A percentile compares a stretch with the other conserved stretches of the same genome.
phyloP scores from a whole-genome alignment of 1,140 invertebrate genomes.

The Propsilocerus akamusi region DNA sequence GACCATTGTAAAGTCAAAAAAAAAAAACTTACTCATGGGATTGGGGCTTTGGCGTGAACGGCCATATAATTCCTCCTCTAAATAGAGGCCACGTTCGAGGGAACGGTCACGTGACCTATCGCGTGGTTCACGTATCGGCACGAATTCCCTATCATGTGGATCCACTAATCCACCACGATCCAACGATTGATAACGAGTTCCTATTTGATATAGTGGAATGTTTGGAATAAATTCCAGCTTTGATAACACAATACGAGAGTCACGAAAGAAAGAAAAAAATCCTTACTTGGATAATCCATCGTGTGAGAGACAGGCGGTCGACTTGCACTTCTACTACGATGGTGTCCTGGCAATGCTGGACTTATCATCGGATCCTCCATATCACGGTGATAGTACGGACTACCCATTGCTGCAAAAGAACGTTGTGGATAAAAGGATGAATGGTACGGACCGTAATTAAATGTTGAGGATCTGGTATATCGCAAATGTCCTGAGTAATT shows the following conservation, averaged over 20 bases:
- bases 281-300: slow-evolving; percentile 26
- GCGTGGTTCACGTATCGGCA: slow-evolving; percentile 55
- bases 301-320: slow-evolving; percentile 30
- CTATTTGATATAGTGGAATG: slow-evolving; percentile 8
- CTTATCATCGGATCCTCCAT: slow-evolving; percentile 49
- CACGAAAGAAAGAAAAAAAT: neutral
- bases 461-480: slow-evolving; percentile 34
- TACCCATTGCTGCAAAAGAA: slow-evolving; percentile 30
- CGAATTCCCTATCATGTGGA: slow-evolving; percentile 54
- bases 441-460: slow-evolving; percentile 27
- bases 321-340: slow-evolving; percentile 38
- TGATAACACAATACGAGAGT: neutral
- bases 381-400: slow-evolving; percentile 43
- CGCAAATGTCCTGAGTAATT: slow-evolving; percentile 1
- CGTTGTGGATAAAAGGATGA: slow-evolving; percentile 33
- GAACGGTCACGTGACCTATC: slow-evolving; percentile 42
- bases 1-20: neutral
- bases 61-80: slow-evolving; percentile 56
- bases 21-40: slow-evolving; percentile 15
- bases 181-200: slow-evolving; percentile 51
- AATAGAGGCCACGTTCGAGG: slow-evolving; percentile 42
- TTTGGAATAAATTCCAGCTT: neutral
- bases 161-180: slow-evolving; percentile 43
- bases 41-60: slow-evolving; percentile 55
- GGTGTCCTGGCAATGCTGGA: slow-evolving; percentile 44